Percentiles rank a stretch among this genome's conserved stretches.
Evolutionary conservation across 1,140 invertebrate species (phyloP).

Genomic region (Alviniconcha marisindica): DNA sequence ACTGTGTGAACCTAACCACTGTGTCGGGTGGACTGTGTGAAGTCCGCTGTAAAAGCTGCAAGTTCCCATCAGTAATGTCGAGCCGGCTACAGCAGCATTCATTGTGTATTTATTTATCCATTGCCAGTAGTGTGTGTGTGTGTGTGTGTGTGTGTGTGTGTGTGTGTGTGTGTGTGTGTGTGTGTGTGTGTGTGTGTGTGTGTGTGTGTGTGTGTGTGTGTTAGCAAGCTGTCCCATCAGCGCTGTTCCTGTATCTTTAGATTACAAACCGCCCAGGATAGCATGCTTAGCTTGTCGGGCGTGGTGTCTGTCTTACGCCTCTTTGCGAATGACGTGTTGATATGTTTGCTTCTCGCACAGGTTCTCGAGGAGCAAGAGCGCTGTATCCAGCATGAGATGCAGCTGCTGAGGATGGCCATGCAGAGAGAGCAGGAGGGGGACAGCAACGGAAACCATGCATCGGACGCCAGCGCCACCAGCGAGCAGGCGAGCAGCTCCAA

Average conservation of each 20-base stretch:
- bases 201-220: conserved; percentile 1
- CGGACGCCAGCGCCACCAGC: not conserved
- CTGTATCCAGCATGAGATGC: conserved; percentile 26
- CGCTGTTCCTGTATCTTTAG: too few relatives aligned
- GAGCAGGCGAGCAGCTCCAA: not conserved
- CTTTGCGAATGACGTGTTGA: too few relatives aligned
- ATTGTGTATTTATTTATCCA: too few relatives aligned
- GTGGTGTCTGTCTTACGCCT: too few relatives aligned
- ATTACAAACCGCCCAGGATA: too few relatives aligned
- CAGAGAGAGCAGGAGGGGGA: conserved; percentile 18
- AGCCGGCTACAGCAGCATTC: too few relatives aligned
- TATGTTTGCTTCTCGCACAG: not conserved
- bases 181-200: conserved; percentile 8
- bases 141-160: not conserved
- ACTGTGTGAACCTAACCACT: too few relatives aligned
- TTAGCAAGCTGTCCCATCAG: too few relatives aligned
- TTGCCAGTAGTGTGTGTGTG: not conserved
- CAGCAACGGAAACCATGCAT: conserved; percentile 12
- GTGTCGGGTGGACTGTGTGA: too few relatives aligned
- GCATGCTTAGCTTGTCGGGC: too few relatives aligned
- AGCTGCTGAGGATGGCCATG: conserved; percentile 31
- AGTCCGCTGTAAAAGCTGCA: too few relatives aligned
- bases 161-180: not conserved
- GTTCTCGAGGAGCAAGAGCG: not conserved
- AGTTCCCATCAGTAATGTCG: too few relatives aligned